A percentile compares a stretch with the other conserved stretches of the same genome.
Conservation (phyloP, 2,888 invertebrate species). For the Odontomyia ornata region DNA sequence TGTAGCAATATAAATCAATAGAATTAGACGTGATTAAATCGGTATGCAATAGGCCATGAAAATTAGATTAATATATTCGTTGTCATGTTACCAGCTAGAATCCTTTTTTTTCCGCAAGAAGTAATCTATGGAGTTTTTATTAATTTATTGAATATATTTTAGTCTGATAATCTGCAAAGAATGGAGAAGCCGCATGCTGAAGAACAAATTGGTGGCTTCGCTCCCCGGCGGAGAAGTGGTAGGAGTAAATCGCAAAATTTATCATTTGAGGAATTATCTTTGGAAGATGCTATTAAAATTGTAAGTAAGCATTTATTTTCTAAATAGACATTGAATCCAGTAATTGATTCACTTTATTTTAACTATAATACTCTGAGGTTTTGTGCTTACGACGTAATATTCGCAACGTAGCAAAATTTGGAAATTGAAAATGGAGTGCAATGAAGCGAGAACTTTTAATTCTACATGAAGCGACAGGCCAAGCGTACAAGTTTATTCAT, state of each 20-base stretch:
- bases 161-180: neutral
- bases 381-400: no score
- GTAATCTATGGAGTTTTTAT: slow-evolving; percentile 20
- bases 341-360: no score
- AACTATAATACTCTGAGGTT: no score
- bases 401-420: no score
- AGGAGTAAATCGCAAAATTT: slow-evolving; percentile 25
- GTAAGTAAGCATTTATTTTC: slow-evolving; percentile 6
- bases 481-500: no score
- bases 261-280: slow-evolving; percentile 8
- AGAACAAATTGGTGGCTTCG: slow-evolving; percentile 34
- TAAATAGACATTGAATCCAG: no score
- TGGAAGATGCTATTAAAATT: slow-evolving; percentile 42
- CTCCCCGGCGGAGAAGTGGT: slow-evolving; percentile 26
- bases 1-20: no score
- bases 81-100: neutral
- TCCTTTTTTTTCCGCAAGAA: no score
- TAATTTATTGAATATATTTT: slow-evolving; percentile 32
- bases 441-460: no score
- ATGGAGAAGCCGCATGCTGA: slow-evolving; percentile 35
- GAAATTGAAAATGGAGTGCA: no score
- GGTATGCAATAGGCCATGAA: slow-evolving; percentile 25
- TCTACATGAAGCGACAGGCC: no score
- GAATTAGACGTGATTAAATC: no score
- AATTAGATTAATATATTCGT: slow-evolving; percentile 1